Base-by-base conservation (phyloP, 2,113 vertebrate species). In the Globicephala melas region DNA sequence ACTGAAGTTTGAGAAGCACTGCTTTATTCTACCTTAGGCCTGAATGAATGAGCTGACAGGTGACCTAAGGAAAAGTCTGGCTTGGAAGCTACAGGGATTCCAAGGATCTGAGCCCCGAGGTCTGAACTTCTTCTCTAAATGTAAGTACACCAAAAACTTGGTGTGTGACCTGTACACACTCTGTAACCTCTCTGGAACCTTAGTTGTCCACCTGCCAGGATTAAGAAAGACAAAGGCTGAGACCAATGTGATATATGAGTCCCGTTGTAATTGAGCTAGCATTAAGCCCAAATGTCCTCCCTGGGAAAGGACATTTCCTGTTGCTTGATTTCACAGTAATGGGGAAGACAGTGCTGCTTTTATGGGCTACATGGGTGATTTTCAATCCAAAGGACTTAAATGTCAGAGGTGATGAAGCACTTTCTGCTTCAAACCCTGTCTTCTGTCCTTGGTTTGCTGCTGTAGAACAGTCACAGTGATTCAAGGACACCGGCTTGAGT, bases 391-490 rank as follows among this genome's bases (percentile, higher is more conserved):
- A 91, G 47, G 50, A 67, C 44, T 91, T 94, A 90, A 93, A 63
- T 96, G 67, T 95, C 85, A 95, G 85, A 96, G 20, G 81, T 60
- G 77, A 93, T 55, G 68, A 89, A 97, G 71, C 60, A 79, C 92
- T 90, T 96, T 94, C 87, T 94, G n/a, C 47, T 77, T 91, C 77
- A 93, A 89, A 71, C 23, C 15, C 18, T 47, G n/a, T 55, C 21
- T 13, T 62, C 58, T 73, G 38, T 86, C 73, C 70, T 80, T 79
- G 60, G 36, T 70, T 47, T 80, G 73, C 63, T 60, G 13, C 55
- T 26, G 41, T 67, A 53, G 7, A 65, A 83, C 15, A 84, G 83
- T 89, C 80, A 88, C 79, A 1, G 1, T 1, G 21, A 79, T 26
- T 17, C 47, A 62, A 77, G 70, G 81, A 73, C 31, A 71, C 36